Evolutionary conservation across 1,140 invertebrate genomes (phyloP).

Genomic region (Lordiphosa collinella): DNA sequence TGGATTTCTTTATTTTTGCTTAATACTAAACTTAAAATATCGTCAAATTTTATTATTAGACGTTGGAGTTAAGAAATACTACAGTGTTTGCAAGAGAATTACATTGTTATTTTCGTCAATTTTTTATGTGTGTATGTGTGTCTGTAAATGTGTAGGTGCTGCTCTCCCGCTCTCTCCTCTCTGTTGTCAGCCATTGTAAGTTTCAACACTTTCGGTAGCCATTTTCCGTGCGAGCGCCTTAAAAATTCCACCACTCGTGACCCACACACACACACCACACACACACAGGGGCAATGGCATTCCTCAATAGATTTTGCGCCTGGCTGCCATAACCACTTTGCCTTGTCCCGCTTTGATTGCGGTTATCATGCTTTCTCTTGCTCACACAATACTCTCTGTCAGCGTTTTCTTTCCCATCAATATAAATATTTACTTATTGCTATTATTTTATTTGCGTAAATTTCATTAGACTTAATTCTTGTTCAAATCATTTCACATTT

Average conservation of each 20-base stretch:
- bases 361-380: conserved; percentile 12
- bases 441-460: conserved; percentile 63
- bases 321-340: conserved; percentile 3
- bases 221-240: conserved; percentile 58
- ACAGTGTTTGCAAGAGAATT: not conserved
- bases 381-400: not conserved
- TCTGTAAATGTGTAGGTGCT: no score
- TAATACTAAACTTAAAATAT: no score
- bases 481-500: conserved; percentile 25
- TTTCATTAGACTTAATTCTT: conserved; percentile 55
- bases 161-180: conserved; percentile 8
- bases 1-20: no score
- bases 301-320: conserved; percentile 55
- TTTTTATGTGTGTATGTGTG: not conserved
- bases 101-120: conserved; percentile 24
- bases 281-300: conserved; percentile 27
- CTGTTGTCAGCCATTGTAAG: conserved; percentile 32
- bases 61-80: no score
- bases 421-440: no score
- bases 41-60: no score
- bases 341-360: conserved; percentile 30
- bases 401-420: no score
- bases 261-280: conserved; percentile 10
- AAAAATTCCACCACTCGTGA: conserved; percentile 68
- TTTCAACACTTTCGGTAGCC: conserved; percentile 73